phyloP scores from a whole-genome alignment of 2,797 vertebrate genomes.

The Gymnocypris eckloni region DNA sequence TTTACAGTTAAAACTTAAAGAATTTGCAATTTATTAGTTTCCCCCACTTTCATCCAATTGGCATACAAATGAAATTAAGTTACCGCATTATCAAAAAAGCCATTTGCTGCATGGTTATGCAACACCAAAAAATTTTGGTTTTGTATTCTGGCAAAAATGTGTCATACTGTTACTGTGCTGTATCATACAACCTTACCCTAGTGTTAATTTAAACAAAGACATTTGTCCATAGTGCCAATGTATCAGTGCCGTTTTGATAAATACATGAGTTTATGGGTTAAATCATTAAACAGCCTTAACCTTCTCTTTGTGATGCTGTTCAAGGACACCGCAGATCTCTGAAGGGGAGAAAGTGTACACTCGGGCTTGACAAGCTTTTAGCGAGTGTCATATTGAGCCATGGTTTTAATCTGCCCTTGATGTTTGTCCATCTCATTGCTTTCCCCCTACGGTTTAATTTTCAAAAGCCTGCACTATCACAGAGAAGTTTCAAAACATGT shows the following conservation, averaged over 20 bases:
- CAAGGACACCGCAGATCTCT: slow-evolving; percentile 51
- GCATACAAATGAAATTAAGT: not conserved
- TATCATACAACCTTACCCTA: not conserved
- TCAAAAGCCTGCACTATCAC: slow-evolving; percentile 56
- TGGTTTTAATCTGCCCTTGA: slow-evolving; percentile 62
- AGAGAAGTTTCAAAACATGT: slow-evolving; percentile 56
- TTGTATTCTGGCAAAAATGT: not conserved
- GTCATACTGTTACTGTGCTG: not conserved
- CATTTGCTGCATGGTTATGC: not conserved
- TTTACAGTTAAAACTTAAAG: too few relatives aligned
- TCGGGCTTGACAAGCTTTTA: slow-evolving; percentile 59
- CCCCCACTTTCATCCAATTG: not conserved
- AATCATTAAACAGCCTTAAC: not conserved
- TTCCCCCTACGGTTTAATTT: slow-evolving; percentile 57
- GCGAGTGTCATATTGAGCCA: slow-evolving; percentile 61
- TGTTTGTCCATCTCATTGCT: slow-evolving; percentile 60
- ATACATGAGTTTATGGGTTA: slow-evolving; percentile 17
- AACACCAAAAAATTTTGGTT: not conserved
- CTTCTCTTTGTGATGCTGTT: slow-evolving; percentile 34
- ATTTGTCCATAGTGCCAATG: not conserved
- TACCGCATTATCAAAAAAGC: not conserved
- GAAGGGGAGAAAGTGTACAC: slow-evolving; percentile 29
- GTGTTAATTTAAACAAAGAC: not conserved
- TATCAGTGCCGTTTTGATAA: slow-evolving; percentile 35
- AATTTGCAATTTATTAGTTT: not conserved